phyloP scores from a whole-genome alignment of 2,888 invertebrate species.

The Cheilosia variabilis region DNA sequence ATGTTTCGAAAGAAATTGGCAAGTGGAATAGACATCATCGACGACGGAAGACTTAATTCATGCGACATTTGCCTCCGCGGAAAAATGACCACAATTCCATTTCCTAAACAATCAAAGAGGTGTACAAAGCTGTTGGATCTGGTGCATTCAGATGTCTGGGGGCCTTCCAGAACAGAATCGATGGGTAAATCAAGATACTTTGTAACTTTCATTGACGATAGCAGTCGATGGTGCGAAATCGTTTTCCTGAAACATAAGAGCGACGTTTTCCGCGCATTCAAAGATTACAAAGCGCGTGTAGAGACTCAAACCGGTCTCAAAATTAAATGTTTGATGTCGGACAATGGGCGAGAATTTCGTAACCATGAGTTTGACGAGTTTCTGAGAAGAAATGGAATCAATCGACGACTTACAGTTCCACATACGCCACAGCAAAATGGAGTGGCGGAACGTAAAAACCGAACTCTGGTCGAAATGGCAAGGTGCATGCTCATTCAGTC shows the following conservation, averaged over 20 bases:
- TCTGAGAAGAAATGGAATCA: too few relatives aligned
- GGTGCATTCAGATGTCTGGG: conserved; percentile 17
- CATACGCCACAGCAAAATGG: conserved; percentile 39
- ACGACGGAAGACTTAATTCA: not conserved
- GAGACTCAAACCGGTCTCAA: conserved; percentile 37
- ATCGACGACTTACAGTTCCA: too few relatives aligned
- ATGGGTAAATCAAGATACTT: conserved; percentile 7
- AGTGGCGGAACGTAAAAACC: conserved; percentile 20
- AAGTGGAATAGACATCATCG: not conserved
- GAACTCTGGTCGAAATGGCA: conserved; percentile 23
- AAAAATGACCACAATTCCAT: too few relatives aligned
- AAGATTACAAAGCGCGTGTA: conserved; percentile 16
- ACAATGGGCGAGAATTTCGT: conserved; percentile 28
- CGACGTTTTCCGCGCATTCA: conserved; percentile 35
- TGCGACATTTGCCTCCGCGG: too few relatives aligned
- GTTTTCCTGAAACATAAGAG: conserved; percentile 41
- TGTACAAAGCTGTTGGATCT: too few relatives aligned
- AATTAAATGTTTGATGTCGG: conserved; percentile 36
- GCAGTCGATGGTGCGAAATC: conserved; percentile 39
- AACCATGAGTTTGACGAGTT: conserved; percentile 30
- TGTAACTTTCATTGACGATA: conserved; percentile 52
- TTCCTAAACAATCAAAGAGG: too few relatives aligned
- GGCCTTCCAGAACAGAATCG: not conserved
- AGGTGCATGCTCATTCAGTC: conserved; percentile 57
- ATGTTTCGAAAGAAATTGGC: too few relatives aligned